Conservation (phyloP, 2,113 vertebrate genomes). For the Siniperca knerii region DNA sequence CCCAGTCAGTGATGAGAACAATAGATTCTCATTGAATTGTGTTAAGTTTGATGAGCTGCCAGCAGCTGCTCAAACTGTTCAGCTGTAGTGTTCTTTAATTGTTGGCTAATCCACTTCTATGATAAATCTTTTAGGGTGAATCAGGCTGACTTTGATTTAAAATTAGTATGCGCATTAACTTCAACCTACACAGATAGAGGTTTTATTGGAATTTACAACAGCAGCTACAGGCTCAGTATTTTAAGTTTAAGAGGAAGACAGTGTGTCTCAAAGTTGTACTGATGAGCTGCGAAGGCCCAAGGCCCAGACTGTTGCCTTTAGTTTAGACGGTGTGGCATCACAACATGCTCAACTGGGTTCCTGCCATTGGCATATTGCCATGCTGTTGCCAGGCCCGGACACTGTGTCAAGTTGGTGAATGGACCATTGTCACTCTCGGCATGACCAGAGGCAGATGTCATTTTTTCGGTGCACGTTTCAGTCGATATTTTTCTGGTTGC, state of each 20-base stretch:
- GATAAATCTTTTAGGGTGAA: conserved; percentile 56
- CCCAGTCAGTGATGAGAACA: conserved; percentile 34
- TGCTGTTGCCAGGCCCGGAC: conserved; percentile 40
- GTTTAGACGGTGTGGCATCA: conserved; percentile 60
- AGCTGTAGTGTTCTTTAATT: conserved; percentile 55
- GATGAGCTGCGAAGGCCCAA: conserved; percentile 36
- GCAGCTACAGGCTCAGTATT: conserved; percentile 29
- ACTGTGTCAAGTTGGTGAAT: conserved; percentile 69
- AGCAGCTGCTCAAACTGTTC: conserved; percentile 57
- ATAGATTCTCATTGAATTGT: conserved; percentile 32
- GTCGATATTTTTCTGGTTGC: conserved; percentile 43
- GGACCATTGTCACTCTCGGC: conserved; percentile 73
- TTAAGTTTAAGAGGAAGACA: conserved; percentile 21
- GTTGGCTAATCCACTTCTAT: conserved; percentile 56
- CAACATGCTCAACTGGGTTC: conserved; percentile 38
- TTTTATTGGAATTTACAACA: conserved; percentile 44
- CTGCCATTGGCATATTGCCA: conserved; percentile 44
- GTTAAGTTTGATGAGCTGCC: conserved; percentile 59
- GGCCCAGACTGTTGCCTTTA: conserved; percentile 49
- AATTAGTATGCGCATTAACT: conserved; percentile 47
- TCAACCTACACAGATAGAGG: conserved; percentile 45
- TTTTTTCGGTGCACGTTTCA: conserved; percentile 52
- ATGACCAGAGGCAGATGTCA: conserved; percentile 68
- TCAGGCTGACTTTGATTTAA: conserved; percentile 57
- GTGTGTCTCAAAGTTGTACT: conserved; percentile 33